phyloP scores from a whole-genome alignment of 2,113 vertebrate species.

The Toxotes jaculatrix region DNA sequence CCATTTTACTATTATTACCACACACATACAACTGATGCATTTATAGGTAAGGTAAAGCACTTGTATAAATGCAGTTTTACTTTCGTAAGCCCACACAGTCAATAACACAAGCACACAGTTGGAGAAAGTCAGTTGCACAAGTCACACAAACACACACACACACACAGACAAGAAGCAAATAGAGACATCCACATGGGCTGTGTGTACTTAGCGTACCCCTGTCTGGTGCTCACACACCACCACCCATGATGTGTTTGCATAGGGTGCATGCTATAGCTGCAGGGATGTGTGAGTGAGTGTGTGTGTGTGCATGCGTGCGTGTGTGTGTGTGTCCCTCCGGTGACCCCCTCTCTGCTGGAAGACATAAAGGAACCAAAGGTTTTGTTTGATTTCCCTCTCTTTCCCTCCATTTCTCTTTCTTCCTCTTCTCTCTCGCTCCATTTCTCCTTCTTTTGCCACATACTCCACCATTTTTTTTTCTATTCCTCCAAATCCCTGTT shows the following conservation, averaged over 20 bases:
- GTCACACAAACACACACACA: neutral
- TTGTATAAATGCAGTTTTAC: neutral
- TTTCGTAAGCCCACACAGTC: neutral
- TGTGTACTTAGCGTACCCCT: conserved; percentile 51
- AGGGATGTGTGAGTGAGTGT: conserved; percentile 37
- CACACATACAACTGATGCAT: conserved; percentile 14
- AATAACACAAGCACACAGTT: neutral
- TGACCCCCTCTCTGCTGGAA: conserved; percentile 70
- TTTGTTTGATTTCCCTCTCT: conserved; percentile 76
- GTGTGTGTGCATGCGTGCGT: conserved; percentile 50
- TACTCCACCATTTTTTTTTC: conserved; percentile 27
- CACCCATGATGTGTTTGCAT: conserved; percentile 61
- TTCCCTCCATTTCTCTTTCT: conserved; percentile 33
- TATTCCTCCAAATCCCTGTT: conserved; percentile 51
- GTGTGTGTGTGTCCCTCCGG: conserved; percentile 59
- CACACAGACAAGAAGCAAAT: conserved; percentile 10
- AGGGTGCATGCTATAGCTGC: conserved; percentile 48
- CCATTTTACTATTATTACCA: conserved; percentile 36
- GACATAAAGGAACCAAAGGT: conserved; percentile 67
- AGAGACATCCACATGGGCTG: conserved; percentile 30
- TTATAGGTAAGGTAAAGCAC: neutral
- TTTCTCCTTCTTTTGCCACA: conserved; percentile 15
- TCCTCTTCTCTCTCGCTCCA: neutral
- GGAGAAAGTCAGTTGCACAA: neutral
- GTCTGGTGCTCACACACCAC: conserved; percentile 42